A percentile compares a stretch with the other conserved stretches of the same genome.
Evolutionary conservation across 2,113 vertebrate species (phyloP).

Genomic region (Phocoena phocoena): DNA sequence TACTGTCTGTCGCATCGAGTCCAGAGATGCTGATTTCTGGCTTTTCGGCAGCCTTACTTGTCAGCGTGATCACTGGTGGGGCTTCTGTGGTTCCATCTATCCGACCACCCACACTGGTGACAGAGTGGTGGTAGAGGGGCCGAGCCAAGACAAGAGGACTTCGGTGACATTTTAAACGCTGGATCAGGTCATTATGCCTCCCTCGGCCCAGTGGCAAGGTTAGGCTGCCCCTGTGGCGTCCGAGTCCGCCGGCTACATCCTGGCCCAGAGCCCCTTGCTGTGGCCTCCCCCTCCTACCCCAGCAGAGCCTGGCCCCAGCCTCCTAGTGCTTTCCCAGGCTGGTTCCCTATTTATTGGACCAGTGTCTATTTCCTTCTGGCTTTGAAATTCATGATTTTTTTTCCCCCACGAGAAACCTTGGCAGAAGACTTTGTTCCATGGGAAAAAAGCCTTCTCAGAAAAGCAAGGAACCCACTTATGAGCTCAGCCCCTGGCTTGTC

Average conservation of each 20-base stretch:
- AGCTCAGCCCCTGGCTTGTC: background rate
- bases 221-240: background rate
- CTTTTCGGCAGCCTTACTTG: background rate
- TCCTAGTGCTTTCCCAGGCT: background rate
- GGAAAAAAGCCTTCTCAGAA: background rate
- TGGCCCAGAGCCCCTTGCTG: background rate
- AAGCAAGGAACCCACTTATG: background rate
- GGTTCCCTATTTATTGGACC: background rate
- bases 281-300: background rate
- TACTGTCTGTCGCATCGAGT: background rate
- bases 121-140: background rate
- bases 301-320: background rate
- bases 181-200: background rate
- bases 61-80: background rate
- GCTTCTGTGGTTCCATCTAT: background rate
- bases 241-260: accelerated
- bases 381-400: background rate
- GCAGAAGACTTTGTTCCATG: background rate
- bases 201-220: background rate
- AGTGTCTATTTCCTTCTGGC: background rate
- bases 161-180: background rate
- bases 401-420: background rate
- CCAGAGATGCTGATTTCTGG: background rate
- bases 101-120: background rate
- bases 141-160: background rate